Conservation (phyloP, 2,888 invertebrate genomes). For the Drosophila paucipuncta region DNA sequence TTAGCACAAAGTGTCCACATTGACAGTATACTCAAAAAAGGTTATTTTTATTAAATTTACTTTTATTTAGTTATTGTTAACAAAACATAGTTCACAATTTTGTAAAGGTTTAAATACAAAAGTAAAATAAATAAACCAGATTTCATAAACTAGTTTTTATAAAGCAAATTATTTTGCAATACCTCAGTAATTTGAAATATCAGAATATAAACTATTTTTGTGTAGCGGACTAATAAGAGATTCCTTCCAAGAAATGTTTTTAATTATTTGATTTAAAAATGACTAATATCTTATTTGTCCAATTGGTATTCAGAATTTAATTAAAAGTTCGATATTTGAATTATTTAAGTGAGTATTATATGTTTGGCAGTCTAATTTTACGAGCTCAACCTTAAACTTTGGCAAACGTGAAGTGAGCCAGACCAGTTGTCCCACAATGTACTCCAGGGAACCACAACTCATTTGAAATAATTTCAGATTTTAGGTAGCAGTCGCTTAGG, state of each 20-base stretch:
- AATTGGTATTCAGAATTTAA: background rate
- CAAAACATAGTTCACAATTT: background rate
- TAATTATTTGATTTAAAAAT: background rate
- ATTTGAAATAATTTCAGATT: slow-evolving; percentile 14
- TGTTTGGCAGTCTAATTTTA: background rate
- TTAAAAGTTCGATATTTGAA: background rate
- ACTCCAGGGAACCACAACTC: slow-evolving; percentile 9
- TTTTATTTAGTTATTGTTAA: no score
- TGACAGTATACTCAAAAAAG: background rate
- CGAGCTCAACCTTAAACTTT: background rate
- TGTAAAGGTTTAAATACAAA: background rate
- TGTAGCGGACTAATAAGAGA: background rate
- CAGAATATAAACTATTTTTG: background rate
- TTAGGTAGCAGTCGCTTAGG: slow-evolving; percentile 25
- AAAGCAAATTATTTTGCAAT: background rate
- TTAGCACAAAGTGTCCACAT: background rate
- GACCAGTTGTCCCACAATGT: background rate
- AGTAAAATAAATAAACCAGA: background rate
- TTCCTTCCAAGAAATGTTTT: background rate
- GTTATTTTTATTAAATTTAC: background rate
- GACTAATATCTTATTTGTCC: background rate
- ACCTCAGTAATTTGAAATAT: no score
- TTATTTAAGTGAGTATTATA: background rate
- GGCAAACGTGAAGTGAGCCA: background rate
- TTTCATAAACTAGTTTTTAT: background rate